phyloP scores from a whole-genome alignment of 1,140 invertebrate genomes.

The Papilio glaucus region DNA sequence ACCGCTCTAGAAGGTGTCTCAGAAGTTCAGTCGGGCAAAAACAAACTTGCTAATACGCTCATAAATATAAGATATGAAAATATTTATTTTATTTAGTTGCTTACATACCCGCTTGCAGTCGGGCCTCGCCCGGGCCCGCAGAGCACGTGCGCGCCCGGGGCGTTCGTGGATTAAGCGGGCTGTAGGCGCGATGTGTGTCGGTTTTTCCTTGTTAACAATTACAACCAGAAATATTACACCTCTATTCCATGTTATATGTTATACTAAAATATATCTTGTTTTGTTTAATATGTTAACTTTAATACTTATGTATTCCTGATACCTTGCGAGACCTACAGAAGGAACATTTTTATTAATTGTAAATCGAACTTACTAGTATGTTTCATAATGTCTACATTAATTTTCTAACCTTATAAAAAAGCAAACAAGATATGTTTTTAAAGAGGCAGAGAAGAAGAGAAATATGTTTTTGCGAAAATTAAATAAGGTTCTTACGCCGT shows the following conservation, averaged over 20 bases:
- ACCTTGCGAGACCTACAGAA: too few species aligned
- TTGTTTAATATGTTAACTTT: background rate
- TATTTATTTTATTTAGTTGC: background rate
- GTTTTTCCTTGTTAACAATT: constrained; percentile 60
- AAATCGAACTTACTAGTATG: too few species aligned
- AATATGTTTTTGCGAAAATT: too few species aligned
- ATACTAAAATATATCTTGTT: background rate
- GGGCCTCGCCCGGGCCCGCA: constrained; percentile 26
- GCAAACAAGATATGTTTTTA: too few species aligned
- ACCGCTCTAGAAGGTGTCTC: too few species aligned
- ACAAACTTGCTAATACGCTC: background rate
- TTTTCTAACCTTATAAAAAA: too few species aligned
- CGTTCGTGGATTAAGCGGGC: constrained; percentile 61
- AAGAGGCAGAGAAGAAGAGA: too few species aligned
- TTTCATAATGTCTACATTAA: too few species aligned
- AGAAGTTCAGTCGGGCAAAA: too few species aligned
- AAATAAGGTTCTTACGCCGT: too few species aligned
- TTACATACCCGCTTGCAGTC: constrained; percentile 43
- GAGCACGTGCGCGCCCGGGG: constrained; percentile 56
- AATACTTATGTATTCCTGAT: too few species aligned
- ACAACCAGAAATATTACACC: constrained; percentile 37
- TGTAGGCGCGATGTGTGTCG: constrained; percentile 53
- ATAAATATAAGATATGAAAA: background rate
- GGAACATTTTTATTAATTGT: too few species aligned
- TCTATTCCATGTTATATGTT: background rate